Evolutionary conservation across 2,797 vertebrate species (phyloP).

Genomic region (Gambusia yucatana): DNA sequence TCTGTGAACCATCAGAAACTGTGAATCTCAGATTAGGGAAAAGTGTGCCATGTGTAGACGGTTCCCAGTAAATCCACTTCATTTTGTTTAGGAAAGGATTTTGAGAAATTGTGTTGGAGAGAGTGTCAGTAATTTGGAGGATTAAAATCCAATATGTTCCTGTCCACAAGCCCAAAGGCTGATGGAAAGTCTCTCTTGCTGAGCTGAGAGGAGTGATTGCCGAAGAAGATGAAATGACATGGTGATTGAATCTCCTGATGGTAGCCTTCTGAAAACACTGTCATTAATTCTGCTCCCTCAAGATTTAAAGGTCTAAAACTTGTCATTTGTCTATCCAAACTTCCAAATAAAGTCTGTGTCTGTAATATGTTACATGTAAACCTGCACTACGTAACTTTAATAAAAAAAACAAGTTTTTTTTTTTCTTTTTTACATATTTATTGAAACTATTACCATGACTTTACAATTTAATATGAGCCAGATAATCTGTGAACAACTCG

Average conservation of each 20-base stretch:
- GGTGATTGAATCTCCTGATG: conserved; percentile 33
- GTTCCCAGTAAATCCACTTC: conserved; percentile 6
- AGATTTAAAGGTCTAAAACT: conserved; percentile 30
- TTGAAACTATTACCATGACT: too few species aligned
- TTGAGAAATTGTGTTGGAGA: conserved; percentile 6
- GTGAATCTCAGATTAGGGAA: not conserved
- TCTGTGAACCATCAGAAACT: not conserved
- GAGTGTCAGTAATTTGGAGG: conserved; percentile 46
- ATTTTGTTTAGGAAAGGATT: conserved; percentile 19
- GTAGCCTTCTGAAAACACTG: conserved; percentile 41
- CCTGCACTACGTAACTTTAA: too few species aligned
- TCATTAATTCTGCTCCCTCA: conserved; percentile 28
- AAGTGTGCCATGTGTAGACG: conserved; percentile 1
- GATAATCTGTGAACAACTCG: too few species aligned
- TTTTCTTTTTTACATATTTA: too few species aligned
- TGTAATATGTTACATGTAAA: not conserved
- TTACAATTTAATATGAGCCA: too few species aligned
- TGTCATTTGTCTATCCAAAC: conserved; percentile 14
- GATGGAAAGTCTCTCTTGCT: conserved; percentile 42
- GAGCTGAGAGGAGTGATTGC: conserved; percentile 56
- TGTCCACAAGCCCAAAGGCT: conserved; percentile 29
- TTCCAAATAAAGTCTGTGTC: not conserved
- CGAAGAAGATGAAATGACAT: conserved; percentile 50
- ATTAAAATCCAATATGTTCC: conserved; percentile 67
- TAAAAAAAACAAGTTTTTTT: too few species aligned